Base-by-base conservation (phyloP, 2,797 vertebrate species). In the Acanthiza pusilla region DNA sequence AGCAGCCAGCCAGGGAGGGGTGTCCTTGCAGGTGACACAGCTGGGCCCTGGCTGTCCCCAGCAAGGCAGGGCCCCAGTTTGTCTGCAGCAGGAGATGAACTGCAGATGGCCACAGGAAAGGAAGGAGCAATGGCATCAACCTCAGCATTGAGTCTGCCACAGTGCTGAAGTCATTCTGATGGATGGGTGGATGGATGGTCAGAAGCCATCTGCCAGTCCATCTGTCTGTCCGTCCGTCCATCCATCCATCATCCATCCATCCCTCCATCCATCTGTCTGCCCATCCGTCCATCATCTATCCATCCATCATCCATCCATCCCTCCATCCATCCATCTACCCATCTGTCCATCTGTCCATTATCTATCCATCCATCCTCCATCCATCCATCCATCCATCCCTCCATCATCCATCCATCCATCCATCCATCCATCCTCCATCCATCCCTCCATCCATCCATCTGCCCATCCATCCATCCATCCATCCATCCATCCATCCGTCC, bases 61-160 rank as follows among this genome's bases (percentile, higher is more conserved):
- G 38, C 50, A n/a, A 38, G 58, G 23, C 3, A 2, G 7, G 4
- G 43, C 38, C 71, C 40, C 27, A 16, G 15, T 60, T 71, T 16
- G 1, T n/a, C 51, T 86, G 25, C 73, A 80, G 57, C 54, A 18
- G 43, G 25, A 36, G 48, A n/a, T n/a, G 26, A 57, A 50, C 11
- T 21, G 16, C 2, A 2, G 29, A 18, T 63, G n/a, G 43, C 47
- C 60, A 13, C 17, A 38, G 60, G 27, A 82, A 60, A 70, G 27
- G 38, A 54, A 55, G 15, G 38, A 65, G 21, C 7, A 38, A 27
- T 23, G 30, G 23, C 26, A 72, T 50, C 42, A 42, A 1, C 40
- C 21, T 62, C 43, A 43, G 40, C 1, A 0, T 0, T 27, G 38
- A 65, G 29, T 55, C 63, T 82, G 30, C 45, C 11, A 7, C 0